Percentiles rank a stretch among this genome's conserved stretches.
phyloP scores from a whole-genome alignment of 1,140 invertebrate species.

The Tetraneura akinire region DNA sequence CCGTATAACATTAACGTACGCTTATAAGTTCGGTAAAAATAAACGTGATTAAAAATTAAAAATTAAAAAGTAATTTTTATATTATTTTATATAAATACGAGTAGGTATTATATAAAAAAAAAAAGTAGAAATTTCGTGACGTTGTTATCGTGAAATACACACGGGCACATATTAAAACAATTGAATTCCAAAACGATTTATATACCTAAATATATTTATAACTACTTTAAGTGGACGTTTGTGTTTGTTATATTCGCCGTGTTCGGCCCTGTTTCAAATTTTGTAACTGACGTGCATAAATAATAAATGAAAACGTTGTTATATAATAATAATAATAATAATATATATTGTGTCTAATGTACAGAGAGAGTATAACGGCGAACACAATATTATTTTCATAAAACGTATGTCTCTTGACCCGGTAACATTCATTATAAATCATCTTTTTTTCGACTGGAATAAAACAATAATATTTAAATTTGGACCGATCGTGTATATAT shows the following conservation, averaged over 20 bases:
- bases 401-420: slow-evolving; percentile 12
- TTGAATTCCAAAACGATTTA: not conserved
- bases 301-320: not conserved
- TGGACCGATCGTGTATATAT: no score
- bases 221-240: not conserved
- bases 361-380: not conserved
- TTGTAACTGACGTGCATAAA: slow-evolving; percentile 11
- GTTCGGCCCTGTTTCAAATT: not conserved
- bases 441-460: not conserved
- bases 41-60: no score
- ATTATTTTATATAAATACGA: no score
- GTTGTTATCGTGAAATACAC: no score
- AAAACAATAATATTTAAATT: not conserved
- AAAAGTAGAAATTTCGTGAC: no score
- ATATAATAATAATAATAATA: no score
- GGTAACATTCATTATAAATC: slow-evolving; percentile 16
- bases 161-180: not conserved
- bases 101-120: no score
- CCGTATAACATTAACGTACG: no score
- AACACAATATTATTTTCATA: not conserved
- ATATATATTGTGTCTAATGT: slow-evolving; percentile 6
- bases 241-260: not conserved
- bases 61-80: no score
- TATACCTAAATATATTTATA: no score
- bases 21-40: no score